These are phyloP conservation scores for Myrmecophaga tridactyla DNA, from an alignment of 2,113 vertebrate genomes.

Conservation along the genomic window DNA sequence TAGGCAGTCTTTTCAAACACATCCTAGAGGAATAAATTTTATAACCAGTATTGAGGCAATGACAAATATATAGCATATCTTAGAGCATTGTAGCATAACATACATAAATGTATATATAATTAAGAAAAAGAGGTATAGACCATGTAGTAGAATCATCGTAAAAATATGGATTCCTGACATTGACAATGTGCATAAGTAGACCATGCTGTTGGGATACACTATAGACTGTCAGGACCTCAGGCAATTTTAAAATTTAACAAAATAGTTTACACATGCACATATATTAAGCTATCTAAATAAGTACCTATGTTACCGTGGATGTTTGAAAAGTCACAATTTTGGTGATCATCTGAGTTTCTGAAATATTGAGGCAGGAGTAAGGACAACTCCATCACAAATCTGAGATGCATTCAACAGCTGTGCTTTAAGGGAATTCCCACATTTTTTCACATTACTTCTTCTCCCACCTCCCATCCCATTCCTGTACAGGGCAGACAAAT, in stretches of 20 bases:
- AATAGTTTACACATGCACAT: neutral
- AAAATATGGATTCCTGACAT: neutral
- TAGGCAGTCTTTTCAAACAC: slow-evolving; percentile 4
- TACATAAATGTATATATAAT: neutral
- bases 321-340: neutral
- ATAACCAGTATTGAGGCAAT: neutral
- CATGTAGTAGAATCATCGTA: neutral
- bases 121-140: neutral
- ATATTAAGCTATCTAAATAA: neutral
- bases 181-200: neutral
- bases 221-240: neutral
- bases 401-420: neutral
- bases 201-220: neutral
- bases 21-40: neutral
- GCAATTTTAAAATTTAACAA: neutral
- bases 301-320: neutral
- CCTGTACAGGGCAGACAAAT: neutral
- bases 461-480: neutral
- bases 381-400: neutral
- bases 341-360: neutral
- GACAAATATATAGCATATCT: neutral
- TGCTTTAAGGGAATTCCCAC: neutral
- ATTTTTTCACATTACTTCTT: neutral
- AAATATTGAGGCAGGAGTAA: neutral
- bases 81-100: neutral